Evolutionary conservation across 2,888 invertebrate species (phyloP), one percentile per base, ranked within the genome.

Genomic region (Octonoba sinensis): DNA sequence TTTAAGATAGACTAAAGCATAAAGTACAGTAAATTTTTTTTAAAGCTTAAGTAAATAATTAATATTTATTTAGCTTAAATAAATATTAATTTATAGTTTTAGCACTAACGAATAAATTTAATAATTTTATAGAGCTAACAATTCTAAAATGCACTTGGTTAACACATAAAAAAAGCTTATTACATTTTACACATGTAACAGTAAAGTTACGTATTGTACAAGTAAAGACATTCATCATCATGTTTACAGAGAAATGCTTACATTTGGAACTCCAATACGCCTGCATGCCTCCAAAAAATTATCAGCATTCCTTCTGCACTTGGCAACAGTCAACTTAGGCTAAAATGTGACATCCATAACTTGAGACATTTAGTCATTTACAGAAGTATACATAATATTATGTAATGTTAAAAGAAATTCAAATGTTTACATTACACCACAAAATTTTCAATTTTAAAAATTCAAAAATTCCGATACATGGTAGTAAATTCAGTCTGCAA

Each of bases 271-370:
- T 85, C 97, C 97, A 87, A 97, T 95, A 89, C 93, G 94, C 83
- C 96, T 92, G 89, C 97, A 97, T 24, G 97, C 97, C 87, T 96
- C 96, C 86, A 97, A 90, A 88, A 97, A 97, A 90, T 97, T 97
- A 88, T 97, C 97, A 44, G 97, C 96, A 89, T 97, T 97, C 87
- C 95, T 91, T 87, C 96, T 92, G 90, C 96, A 96, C 86, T 97
- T 92, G 57, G 97, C 96, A 93, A 96, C 94, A n/a, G 96, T 95
- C 86, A 97, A 89, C 89, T 96, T 96, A 51, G 96, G 96, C 96
- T 97, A 90, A 56, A 92, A 92, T 78, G 85, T 86, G 72, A 84
- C 44, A 72, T 20, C 18, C n/a, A 60, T 12, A 27, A n/a, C 8
- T 6, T 12, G 22, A 60, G 8, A 8, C 36, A 36, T 11, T 36